phyloP scores from a whole-genome alignment of 2,113 vertebrate species.

The Mixornis gularis region DNA sequence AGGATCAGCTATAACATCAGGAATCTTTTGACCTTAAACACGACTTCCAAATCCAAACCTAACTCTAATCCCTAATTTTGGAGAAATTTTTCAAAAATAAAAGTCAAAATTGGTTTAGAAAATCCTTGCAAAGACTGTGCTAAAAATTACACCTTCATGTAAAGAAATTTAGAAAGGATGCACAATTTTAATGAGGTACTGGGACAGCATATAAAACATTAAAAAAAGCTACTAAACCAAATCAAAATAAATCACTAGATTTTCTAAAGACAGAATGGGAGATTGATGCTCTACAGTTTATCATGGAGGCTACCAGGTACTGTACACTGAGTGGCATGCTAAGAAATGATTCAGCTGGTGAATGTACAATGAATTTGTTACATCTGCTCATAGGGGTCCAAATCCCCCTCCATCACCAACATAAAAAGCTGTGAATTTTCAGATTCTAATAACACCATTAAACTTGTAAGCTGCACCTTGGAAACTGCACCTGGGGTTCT shows the following conservation, averaged over 20 bases:
- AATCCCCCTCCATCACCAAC: not conserved
- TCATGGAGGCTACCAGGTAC: not conserved
- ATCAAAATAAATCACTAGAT: not conserved
- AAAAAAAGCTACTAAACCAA: not conserved
- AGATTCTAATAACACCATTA: conserved; percentile 7
- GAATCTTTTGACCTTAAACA: not conserved
- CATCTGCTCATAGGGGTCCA: not conserved
- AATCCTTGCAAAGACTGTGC: not conserved
- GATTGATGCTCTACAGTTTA: not conserved
- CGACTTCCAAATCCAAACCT: not conserved
- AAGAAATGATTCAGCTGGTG: not conserved
- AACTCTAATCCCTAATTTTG: not conserved
- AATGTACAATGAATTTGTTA: not conserved
- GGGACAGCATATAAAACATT: not conserved
- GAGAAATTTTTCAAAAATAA: not conserved
- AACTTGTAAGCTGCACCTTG: conserved; percentile 1
- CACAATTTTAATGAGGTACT: not conserved
- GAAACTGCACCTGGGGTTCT: conserved; percentile 46
- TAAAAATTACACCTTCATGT: not conserved
- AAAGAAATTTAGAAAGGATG: not conserved
- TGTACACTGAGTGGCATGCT: not conserved
- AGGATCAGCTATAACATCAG: not conserved
- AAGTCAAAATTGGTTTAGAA: not conserved
- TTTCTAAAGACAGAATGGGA: not conserved
- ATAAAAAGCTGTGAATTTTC: conserved; percentile 30